Base-by-base conservation (phyloP, 2,113 vertebrate species). In the Bagarius yarrelli region DNA sequence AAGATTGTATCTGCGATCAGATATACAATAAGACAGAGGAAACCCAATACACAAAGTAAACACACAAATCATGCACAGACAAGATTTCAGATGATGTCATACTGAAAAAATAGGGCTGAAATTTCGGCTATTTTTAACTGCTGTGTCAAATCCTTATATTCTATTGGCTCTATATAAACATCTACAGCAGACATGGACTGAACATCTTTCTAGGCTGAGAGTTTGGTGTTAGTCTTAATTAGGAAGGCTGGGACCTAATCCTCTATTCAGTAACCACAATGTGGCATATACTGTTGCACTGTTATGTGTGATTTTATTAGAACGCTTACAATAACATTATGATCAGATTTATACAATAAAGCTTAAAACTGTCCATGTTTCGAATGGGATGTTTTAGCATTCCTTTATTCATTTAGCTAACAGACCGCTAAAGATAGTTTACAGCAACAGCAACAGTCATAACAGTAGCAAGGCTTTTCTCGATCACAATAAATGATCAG, bases 41-140 rank as follows among this genome's bases (percentile, higher is more conserved):
- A 73, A 67, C 44, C n/a, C n/a, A n/a, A 6, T 47, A 6, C 44
- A 4, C 44, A 47, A 5, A 47, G 44, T 9, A 6, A 4, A 47
- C 14, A 71, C 27, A 19, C 12, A 47, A 18, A 27, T 70, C 67
- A 71, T 30, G 8, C 15, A 59, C 1, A 70, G 15, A 40, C 21
- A 73, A 9, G 63, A 30, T 40, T 27, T 69, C n/a, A 32, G 36
- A 34, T 30, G 21, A 53, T 56, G 15, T 67, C 78, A 69, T n/a
- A 59, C 56, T 30, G 44, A 60, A 85, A 69, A 83, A 50, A 60
- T 40, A 77, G 30, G 32, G 70, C 50, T 27, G 40, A 59, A 74
- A 83, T 75, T 40, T 67, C n/a, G 36, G 77, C 67, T 27, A 83
- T 74, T 78, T 64, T 79, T 23, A 79, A 52, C 69, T 56, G 57